Percentiles rank a stretch among this genome's conserved stretches.
These are phyloP conservation scores for Catostomus latipinnis DNA, from an alignment of 2,797 vertebrate species.

Conservation along the genomic window DNA sequence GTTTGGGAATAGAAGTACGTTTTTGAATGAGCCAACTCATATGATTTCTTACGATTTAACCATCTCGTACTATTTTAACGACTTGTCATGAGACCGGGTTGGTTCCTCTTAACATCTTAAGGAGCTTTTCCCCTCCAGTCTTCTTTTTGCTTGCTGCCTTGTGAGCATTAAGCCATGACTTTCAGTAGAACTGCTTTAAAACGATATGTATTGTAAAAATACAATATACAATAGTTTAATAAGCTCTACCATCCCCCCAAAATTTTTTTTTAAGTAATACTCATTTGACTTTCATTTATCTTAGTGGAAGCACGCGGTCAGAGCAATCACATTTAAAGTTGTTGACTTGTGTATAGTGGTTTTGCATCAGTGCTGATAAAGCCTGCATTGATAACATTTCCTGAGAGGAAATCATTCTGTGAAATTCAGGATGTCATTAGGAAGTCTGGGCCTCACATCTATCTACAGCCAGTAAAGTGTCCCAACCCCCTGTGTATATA, in stretches of 20 bases:
- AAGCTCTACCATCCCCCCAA: not conserved
- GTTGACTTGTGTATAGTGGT: constrained; percentile 58
- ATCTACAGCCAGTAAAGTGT: constrained; percentile 74
- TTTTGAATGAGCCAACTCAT: too few species aligned
- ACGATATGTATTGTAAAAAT: too few species aligned
- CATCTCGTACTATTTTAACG: too few species aligned
- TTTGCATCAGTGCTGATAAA: constrained; percentile 73
- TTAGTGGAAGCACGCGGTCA: constrained; percentile 3
- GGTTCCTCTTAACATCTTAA: too few species aligned
- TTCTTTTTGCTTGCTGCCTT: too few species aligned
- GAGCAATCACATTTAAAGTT: constrained; percentile 57
- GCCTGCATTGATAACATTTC: constrained; percentile 82
- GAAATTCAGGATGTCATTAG: constrained; percentile 93
- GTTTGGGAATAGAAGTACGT: too few species aligned
- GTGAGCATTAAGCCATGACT: too few species aligned
- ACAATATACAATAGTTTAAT: constrained; percentile 3
- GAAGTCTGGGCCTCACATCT: constrained; percentile 77
- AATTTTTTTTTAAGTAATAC: not conserved
- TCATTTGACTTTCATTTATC: constrained; percentile 1
- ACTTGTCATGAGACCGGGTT: too few species aligned
- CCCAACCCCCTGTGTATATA: constrained; percentile 58
- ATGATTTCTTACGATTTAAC: too few species aligned
- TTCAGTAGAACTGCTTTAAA: too few species aligned
- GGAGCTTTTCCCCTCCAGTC: too few species aligned
- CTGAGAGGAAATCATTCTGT: constrained; percentile 91